Base-by-base conservation (phyloP, 2,888 invertebrate species). In the Orthosia gothica region DNA sequence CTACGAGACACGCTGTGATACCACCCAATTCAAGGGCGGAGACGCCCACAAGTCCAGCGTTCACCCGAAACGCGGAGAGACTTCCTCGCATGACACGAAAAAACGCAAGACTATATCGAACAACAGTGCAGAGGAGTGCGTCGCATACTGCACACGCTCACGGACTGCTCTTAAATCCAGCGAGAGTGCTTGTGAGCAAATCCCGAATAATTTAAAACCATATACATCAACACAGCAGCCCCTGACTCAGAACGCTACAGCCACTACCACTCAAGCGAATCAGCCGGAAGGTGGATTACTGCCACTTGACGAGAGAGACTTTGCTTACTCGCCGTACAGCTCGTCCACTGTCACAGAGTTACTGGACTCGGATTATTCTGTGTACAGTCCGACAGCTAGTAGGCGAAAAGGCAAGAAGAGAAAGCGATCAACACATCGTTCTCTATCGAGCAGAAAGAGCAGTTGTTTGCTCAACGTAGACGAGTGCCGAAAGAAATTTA, bases 281-380 rank as follows among this genome's bases (percentile, higher is more conserved):
- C 92, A 92, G 85, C 84, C 91, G n/a, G 96, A 95, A 88, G 94
- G 96, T 84, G 96, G 96, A 70, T 90, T 97, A 72, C 91, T 96
- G 76, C 97, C 97, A 18, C 91, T 97, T 70, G 96, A 97, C 93
- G 96, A 96, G 81, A 94, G 96, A 88, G 97, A 97, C 85, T 97
- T 93, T 84, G 96, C 95, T 23, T 96, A 96, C 89, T 96, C 96
- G 32, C 97, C 96, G 74, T 96, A 95, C 88, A 96, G 97, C 87
- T 95, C 96, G 68, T 96, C 96, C 59, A 96, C 96, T 74, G 95
- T 95, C 84, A 96, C 96, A 76, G 96, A 97, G 80, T 90, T 96
- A 87, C 83, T 95, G 40, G 97, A 96, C 87, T 97, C 97, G 0
- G 97, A 97, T 85, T 95, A 95, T 87, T 96, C 96, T 64, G 95